phyloP scores from a whole-genome alignment of 1,140 invertebrate species.

The Orius insidiosus region DNA sequence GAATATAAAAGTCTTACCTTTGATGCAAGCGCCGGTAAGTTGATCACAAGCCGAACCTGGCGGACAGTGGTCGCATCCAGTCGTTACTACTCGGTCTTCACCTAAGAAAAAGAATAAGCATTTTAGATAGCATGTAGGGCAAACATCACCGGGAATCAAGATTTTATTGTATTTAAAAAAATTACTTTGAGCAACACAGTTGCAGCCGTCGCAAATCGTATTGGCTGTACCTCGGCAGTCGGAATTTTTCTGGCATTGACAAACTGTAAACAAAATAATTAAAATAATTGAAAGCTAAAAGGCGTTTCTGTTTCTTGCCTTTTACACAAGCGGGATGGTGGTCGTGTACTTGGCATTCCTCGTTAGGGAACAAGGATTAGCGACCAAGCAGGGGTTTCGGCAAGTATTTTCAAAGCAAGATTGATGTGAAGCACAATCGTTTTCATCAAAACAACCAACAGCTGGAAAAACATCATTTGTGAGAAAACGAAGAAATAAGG shows the following conservation, averaged over 20 bases:
- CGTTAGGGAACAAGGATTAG: constrained; percentile 45
- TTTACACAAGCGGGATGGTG: constrained; percentile 61
- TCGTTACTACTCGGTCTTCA: constrained; percentile 9
- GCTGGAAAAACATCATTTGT: constrained; percentile 27
- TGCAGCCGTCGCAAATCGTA: constrained; percentile 43
- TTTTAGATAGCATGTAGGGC: constrained; percentile 1
- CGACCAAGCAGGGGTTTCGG: constrained; percentile 47
- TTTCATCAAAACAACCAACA: constrained; percentile 47
- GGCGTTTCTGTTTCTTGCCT: constrained; percentile 32
- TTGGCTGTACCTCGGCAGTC: constrained; percentile 36
- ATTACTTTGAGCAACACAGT: constrained; percentile 38
- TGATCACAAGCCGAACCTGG: constrained; percentile 53
- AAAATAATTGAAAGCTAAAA: constrained; percentile 9
- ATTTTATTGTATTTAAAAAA: background rate
- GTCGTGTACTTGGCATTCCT: constrained; percentile 57
- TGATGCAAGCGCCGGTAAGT: constrained; percentile 53
- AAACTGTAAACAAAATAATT: constrained; percentile 31
- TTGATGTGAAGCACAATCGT: constrained; percentile 51
- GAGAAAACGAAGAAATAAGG: constrained; percentile 8
- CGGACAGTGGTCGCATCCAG: constrained; percentile 54
- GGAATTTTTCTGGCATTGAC: constrained; percentile 41
- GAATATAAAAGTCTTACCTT: constrained; percentile 41
- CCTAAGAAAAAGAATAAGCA: constrained; percentile 8
- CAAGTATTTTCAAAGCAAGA: constrained; percentile 62
- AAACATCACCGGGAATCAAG: background rate